A percentile compares a stretch with the other conserved stretches of the same genome.
Evolutionary conservation across 2,888 invertebrate species (phyloP).

Genomic region (Dermolepida albohirtum): DNA sequence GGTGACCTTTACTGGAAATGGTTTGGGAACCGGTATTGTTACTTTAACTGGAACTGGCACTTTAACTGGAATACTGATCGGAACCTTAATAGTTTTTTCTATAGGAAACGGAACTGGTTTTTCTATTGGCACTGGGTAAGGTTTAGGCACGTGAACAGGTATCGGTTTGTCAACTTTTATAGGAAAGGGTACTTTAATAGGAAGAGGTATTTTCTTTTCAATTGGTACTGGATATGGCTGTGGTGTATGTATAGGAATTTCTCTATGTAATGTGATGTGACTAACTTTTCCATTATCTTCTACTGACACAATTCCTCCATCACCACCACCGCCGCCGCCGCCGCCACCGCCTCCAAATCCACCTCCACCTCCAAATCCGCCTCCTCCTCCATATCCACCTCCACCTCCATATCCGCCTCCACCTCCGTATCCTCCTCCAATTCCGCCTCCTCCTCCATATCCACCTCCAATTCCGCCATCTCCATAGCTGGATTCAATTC

Average conservation of each 20-base stretch:
- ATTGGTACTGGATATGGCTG: slow-evolving; percentile 40
- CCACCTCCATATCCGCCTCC: too few relatives aligned
- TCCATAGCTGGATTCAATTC: too few relatives aligned
- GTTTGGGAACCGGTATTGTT: slow-evolving; percentile 57
- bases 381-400: too few relatives aligned
- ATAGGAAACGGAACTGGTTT: slow-evolving; percentile 67
- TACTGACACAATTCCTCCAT: slow-evolving; percentile 38
- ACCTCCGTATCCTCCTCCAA: too few relatives aligned
- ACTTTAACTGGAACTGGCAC: slow-evolving; percentile 63
- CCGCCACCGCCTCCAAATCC: too few relatives aligned
- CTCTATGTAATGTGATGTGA: slow-evolving; percentile 41
- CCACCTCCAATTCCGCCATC: too few relatives aligned
- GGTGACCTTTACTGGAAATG: slow-evolving; percentile 64
- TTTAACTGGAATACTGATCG: slow-evolving; percentile 62
- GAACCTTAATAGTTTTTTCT: slow-evolving; percentile 66
- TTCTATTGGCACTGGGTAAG: slow-evolving; percentile 64
- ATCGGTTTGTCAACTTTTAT: slow-evolving; percentile 58
- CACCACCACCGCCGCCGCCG: slow-evolving; percentile 19
- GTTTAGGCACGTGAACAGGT: slow-evolving; percentile 66
- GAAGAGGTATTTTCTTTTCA: slow-evolving; percentile 39
- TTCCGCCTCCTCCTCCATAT: too few relatives aligned
- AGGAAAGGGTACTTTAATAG: slow-evolving; percentile 43
- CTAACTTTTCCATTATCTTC: slow-evolving; percentile 40
- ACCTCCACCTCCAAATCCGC: too few relatives aligned
- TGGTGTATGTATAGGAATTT: slow-evolving; percentile 38